Conservation (phyloP, 2,888 invertebrate genomes). For the Drosophila barbarae region DNA sequence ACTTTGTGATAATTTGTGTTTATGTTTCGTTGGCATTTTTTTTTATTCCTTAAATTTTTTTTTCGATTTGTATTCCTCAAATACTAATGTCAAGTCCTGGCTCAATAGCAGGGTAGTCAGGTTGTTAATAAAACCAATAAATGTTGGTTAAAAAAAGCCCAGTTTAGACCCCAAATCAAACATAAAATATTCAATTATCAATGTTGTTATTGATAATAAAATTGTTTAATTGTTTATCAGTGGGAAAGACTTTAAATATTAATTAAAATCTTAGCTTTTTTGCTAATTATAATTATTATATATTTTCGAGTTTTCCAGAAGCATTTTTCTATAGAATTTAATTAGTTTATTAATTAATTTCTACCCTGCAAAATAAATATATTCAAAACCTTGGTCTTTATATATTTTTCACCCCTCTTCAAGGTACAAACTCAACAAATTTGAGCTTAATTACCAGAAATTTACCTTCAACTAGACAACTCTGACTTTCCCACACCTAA, state of each 20-base stretch:
- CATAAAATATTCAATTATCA: neutral
- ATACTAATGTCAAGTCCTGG: conserved; percentile 53
- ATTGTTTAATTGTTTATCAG: too few species aligned
- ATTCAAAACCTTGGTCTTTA: neutral
- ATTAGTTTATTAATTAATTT: neutral
- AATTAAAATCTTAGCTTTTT: too few species aligned
- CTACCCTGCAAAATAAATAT: neutral
- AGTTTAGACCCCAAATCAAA: too few species aligned
- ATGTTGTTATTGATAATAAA: too few species aligned
- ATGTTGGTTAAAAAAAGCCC: neutral
- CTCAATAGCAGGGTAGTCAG: conserved; percentile 35
- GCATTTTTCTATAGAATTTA: neutral
- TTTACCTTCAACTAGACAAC: conserved; percentile 26
- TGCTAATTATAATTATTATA: too few species aligned
- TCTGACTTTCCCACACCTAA: conserved; percentile 16
- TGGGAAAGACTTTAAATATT: too few species aligned
- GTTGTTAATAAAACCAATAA: neutral
- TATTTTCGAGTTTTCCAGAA: too few species aligned
- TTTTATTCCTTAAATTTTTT: neutral
- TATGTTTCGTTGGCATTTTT: conserved; percentile 31
- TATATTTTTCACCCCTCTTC: neutral
- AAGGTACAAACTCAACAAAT: neutral
- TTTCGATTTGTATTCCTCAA: conserved; percentile 38
- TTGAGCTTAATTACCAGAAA: neutral
- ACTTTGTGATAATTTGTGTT: conserved; percentile 56